Base-by-base conservation (phyloP, 37 sponge, comb jelly and placozoan genomes). In the Aplysina aerophoba region DNA sequence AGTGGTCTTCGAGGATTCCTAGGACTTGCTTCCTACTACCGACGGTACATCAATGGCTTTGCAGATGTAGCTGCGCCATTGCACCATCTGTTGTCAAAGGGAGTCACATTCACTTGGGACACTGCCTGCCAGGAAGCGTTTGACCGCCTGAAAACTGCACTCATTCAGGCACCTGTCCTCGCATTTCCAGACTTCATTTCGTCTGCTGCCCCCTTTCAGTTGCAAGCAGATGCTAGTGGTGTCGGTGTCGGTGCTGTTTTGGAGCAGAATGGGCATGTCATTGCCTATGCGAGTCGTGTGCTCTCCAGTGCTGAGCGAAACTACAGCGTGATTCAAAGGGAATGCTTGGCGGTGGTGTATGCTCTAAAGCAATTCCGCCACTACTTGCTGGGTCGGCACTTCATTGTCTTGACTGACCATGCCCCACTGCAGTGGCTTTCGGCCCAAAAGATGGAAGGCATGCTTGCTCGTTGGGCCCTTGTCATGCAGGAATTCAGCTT, bases 11-110 rank as follows among this genome's bases (percentile, higher is more conserved):
- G 82, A 12, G 24, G 72, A 35, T 91, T 91, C 38, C 60, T 91
- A 55, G 91, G 80, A 37, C 80, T 91, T 20, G 85, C 88, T 41
- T 91, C 91, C 19, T 91, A 87, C 72, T 91, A 89, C 55, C 28
- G 91, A 15, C 66, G 85, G 6, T 91, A 87, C 56, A 87, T 91
- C 20, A 35, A 55, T 5, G 44, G 31, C 25, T 90, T 90, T 81
- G 60, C 91, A 22, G 69, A 67, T 22, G 27, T 67, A 14, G 69
- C 28, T 24, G 69, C 38, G 8, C 74, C 74, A 33, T 31, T 73
- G 35, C 30, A 34, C 41, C 35, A 8, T 12, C 37, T 73, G 41
- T 38, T 41, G 14, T 8, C 21, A 19, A 73, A 73, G 74, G 39
- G 30, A 38, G 39, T 11, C 12, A 8, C 74, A 34, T 73, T 73